Conservation (phyloP, 37 sponge, comb jelly and placozoan genomes). For the Beroe forskalii region DNA sequence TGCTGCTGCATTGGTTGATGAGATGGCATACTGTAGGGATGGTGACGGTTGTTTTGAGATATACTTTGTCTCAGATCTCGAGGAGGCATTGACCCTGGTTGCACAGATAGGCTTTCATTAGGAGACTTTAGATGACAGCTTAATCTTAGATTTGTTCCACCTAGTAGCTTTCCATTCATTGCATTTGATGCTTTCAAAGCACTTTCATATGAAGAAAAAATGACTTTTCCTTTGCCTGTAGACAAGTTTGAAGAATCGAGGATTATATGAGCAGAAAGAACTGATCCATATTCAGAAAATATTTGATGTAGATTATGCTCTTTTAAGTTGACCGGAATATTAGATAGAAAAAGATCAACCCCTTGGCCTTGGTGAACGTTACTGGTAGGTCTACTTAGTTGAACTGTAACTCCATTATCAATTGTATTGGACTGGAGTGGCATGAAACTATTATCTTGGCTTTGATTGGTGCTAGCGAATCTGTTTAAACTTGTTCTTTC, state of each 20-base stretch:
- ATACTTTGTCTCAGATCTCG: slow-evolving; percentile 7
- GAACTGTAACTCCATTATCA: neutral
- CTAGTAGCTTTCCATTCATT: slow-evolving; percentile 28
- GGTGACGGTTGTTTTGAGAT: neutral
- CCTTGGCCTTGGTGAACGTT: neutral
- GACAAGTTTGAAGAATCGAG: neutral
- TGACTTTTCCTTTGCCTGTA: slow-evolving; percentile 16
- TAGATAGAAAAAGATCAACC: neutral
- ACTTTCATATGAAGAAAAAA: neutral
- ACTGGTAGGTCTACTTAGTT: neutral
- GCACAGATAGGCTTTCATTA: neutral
- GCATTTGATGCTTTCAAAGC: neutral
- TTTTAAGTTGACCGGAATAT: slow-evolving; percentile 13
- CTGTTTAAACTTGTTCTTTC: neutral
- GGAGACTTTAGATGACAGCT: neutral
- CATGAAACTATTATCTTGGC: neutral
- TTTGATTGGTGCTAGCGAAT: neutral
- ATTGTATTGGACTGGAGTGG: neutral
- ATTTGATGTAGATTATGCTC: slow-evolving; percentile 61
- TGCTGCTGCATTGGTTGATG: neutral
- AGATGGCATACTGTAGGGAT: neutral
- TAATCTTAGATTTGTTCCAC: neutral
- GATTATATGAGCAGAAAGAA: neutral
- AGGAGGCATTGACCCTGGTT: neutral
- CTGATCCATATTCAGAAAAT: slow-evolving; percentile 39